Evolutionary conservation across 2,888 invertebrate species (phyloP), one percentile per base, ranked within the genome.

Genomic region (Thecocarcelia acutangulata): DNA sequence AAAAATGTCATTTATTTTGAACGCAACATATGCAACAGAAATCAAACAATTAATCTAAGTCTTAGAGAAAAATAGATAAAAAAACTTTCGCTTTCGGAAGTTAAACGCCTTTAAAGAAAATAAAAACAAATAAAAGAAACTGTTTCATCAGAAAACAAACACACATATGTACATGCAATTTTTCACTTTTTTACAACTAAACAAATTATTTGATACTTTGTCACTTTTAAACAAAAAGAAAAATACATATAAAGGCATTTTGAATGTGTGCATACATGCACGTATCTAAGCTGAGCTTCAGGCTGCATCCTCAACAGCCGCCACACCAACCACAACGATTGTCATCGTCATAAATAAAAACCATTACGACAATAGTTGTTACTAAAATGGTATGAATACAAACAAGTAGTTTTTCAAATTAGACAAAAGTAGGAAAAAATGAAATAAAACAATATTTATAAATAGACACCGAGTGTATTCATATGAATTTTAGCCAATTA

Each of bases 401-500:
- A 56, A 64, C 74, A 74, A 64, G 56, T 24, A 56, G 17, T 56
- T 74, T 74, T 52, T 46, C 24, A n/a, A 68, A 75, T 40, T 42
- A 42, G 40, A 44, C 9, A 33, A 64, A 40, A 12, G 28, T 12
- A 33, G 33, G 33, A 33, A 33, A 33, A 33, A 33, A 8, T 33
- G 15, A 42, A 54, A 61, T 28, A 48, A 21, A 48, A 77, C 37
- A 68, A 13, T 15, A 54, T 50, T 61, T 69, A 72, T 63, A 70
- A 74, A 80, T 54, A 73, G 44, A 69, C 8, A 50, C 42, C 9
- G 33, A 33, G 33, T 33, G 4, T 33, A 59, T 58, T 33, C 58
- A 58, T 52, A 68, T 68, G 58, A 48, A 59, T 68, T 77, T 56
- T 50, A 72, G 61, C 28, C 75, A 81, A 81, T 81, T 81, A 81